Evolutionary conservation across 2,113 vertebrate genomes (phyloP).

Genomic region (Coptodon bakossiorum): DNA sequence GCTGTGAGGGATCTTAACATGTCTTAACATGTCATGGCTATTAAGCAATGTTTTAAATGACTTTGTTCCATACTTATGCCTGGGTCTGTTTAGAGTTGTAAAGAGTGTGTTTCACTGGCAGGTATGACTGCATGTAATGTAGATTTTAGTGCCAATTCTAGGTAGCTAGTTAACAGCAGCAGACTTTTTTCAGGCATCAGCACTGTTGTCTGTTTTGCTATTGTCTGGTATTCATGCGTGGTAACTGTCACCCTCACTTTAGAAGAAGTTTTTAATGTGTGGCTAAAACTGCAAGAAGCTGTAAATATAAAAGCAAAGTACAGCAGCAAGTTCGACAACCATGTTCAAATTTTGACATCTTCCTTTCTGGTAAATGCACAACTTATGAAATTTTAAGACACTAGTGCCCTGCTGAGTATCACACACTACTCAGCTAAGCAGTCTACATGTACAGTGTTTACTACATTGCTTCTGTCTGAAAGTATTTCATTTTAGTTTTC

Average conservation of each 20-base stretch:
- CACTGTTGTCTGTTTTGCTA: background rate
- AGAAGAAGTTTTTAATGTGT: background rate
- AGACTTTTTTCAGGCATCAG: background rate
- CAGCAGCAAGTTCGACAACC: background rate
- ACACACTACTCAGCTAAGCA: accelerated
- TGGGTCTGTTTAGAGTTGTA: background rate
- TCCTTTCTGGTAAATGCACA: background rate
- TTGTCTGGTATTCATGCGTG: background rate
- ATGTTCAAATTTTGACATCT: background rate
- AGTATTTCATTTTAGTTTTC: background rate
- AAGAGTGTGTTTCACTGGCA: background rate
- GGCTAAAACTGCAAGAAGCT: background rate
- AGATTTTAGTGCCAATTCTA: background rate
- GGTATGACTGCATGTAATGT: background rate
- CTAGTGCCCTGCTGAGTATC: background rate
- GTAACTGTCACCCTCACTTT: background rate
- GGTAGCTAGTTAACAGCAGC: background rate
- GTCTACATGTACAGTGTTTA: background rate
- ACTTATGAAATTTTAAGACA: background rate
- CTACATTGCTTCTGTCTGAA: background rate
- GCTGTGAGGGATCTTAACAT: background rate
- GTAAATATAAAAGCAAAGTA: background rate
- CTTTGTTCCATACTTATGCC: background rate
- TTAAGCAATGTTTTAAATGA: background rate
- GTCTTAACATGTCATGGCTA: background rate